Evolutionary conservation across 2,113 vertebrate species (phyloP), one percentile per base, ranked within the genome.

Genomic region (Lasiurus borealis): DNA sequence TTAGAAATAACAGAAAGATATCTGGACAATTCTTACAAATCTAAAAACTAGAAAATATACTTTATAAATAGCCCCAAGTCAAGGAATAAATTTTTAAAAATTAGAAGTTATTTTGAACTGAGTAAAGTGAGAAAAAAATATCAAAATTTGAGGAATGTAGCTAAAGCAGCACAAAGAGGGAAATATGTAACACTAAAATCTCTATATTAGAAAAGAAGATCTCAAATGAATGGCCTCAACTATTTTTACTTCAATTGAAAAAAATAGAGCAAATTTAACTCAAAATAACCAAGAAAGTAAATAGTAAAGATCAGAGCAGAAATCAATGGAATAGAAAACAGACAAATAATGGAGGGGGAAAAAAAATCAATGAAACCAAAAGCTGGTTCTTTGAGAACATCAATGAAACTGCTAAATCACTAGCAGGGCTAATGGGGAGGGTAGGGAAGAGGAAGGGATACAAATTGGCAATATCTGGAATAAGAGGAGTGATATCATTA

Each of bases 11-110:
- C 75, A 93, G 52, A 71, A 87, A 62, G 81, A 73, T 57, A 90
- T 3, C 36, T 66, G 18, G 34, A 80, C 84, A 93, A 85, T 89
- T 54, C 8, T 85, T 73, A 66, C 68, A 88, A 76, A 88, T 48
- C 69, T 95, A 31, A 46, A 88, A 81, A 72, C 44, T 44, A 62
- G 78, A 48, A 88, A 73, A 64, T 44, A 50, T 50, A 85, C 64
- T 40, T 88, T 92, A 52, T 59, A 77, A 34, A 54, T 92, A 84
- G 78, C 34, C 48, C 16, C 6, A 9, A 85, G 6, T 62, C 44
- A 92, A 95, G 76, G 40, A 85, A 66, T 2, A 88, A 78, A 76
- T 62, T 62, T 62, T 62, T 62, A 83, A 83, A 81, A 92, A 86
- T 40, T 72, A 71, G 21, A 2, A 71, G 25, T 57, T 54, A 50